phyloP scores from a whole-genome alignment of 1,140 invertebrate genomes.

The Nebria ingens region DNA sequence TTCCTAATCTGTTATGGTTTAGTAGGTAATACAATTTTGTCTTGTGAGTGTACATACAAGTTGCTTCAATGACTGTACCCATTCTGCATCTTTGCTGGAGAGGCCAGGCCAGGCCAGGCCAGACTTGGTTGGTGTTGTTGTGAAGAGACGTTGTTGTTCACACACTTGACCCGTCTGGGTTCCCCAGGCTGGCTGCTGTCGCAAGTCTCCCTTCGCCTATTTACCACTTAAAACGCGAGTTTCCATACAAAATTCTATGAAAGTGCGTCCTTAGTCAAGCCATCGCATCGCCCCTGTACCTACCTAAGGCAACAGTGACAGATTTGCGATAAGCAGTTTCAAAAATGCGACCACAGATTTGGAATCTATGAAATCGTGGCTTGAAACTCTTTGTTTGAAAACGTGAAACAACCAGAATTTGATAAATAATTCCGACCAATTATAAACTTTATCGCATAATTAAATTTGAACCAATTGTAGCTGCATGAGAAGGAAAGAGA shows the following conservation, averaged over 20 bases:
- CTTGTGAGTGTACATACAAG: too few species aligned
- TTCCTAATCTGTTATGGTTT: too few species aligned
- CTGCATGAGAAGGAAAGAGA: background rate
- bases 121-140: too few species aligned
- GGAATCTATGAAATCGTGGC: background rate
- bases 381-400: background rate
- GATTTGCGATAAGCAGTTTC: background rate
- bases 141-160: too few species aligned
- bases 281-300: background rate
- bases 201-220: background rate
- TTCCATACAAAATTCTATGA: background rate
- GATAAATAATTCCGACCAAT: conserved; percentile 7
- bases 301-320: too few species aligned
- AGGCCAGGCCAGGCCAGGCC: too few species aligned
- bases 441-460: conserved; percentile 9
- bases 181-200: background rate
- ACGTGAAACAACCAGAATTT: background rate
- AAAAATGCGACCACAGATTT: background rate
- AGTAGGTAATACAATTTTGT: too few species aligned
- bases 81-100: too few species aligned
- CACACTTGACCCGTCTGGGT: background rate
- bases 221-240: background rate
- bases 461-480: conserved; percentile 7
- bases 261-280: background rate
- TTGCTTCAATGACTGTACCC: too few species aligned